Percentiles rank a stretch among this genome's conserved stretches.
phyloP scores from a whole-genome alignment of 1,140 invertebrate genomes.

The Trachymyrmex septentrionalis region DNA sequence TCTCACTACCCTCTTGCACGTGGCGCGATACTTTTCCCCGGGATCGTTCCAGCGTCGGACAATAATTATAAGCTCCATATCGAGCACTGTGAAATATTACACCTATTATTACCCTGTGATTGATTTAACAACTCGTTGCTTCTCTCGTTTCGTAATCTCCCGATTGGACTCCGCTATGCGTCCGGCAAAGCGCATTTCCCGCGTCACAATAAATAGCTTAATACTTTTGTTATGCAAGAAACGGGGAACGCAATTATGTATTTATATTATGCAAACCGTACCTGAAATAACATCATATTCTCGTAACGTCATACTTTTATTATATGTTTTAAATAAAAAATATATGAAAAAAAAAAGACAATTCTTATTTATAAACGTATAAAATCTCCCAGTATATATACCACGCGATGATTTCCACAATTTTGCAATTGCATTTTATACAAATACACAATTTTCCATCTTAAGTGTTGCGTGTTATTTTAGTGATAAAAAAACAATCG shows the following conservation, averaged over 20 bases:
- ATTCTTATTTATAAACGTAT: neutral
- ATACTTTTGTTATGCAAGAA: conserved; percentile 25
- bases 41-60: neutral
- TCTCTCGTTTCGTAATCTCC: conserved; percentile 32
- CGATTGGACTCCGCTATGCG: neutral
- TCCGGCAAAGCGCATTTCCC: neutral
- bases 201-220: conserved; percentile 17
- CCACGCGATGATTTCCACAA: neutral
- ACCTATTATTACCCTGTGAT: conserved; percentile 42
- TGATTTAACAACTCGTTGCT: conserved; percentile 38
- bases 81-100: conserved; percentile 33
- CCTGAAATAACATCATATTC: too few species aligned
- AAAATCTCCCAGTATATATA: neutral
- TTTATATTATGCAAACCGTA: conserved; percentile 24
- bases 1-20: neutral
- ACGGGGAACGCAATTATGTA: conserved; percentile 9
- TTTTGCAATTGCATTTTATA: neutral
- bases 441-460: neutral
- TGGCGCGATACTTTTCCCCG: neutral
- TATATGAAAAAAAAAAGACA: too few species aligned
- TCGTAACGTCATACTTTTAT: neutral
- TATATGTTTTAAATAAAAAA: neutral
- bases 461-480: neutral
- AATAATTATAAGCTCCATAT: conserved; percentile 38
- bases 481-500: neutral